A percentile compares a stretch with the other conserved stretches of the same genome.
phyloP scores from a whole-genome alignment of 2,797 vertebrate genomes.

The Poecilia velifera region DNA sequence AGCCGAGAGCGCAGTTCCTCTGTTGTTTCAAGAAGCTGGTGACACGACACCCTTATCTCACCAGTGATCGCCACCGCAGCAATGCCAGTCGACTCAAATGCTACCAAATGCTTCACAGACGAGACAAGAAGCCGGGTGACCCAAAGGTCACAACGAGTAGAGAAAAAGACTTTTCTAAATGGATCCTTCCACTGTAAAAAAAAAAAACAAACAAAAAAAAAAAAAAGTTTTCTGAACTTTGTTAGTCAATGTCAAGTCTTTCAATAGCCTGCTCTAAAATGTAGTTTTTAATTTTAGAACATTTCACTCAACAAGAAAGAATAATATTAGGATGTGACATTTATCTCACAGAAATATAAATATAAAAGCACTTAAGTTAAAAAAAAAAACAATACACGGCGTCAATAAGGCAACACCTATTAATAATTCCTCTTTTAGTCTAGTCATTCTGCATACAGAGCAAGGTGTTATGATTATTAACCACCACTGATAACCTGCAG shows the following conservation, averaged over 20 bases:
- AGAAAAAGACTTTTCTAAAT: constrained; percentile 1
- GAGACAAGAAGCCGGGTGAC: constrained; percentile 35
- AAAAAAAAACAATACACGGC: no score
- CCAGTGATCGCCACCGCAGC: constrained; percentile 6
- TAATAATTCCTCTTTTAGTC: no score
- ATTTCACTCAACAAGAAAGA: not conserved
- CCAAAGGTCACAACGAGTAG: constrained; percentile 33
- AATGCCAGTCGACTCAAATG: not conserved
- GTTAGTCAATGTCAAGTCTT: not conserved
- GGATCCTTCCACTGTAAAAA: not conserved
- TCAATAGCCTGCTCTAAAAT: not conserved
- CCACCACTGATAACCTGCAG: not conserved
- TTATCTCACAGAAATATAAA: no score
- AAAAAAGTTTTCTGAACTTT: not conserved
- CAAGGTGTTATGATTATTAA: no score
- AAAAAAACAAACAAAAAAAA: not conserved
- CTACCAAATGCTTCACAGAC: not conserved
- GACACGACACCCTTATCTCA: constrained; percentile 34
- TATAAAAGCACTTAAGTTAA: no score
- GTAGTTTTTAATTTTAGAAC: no score
- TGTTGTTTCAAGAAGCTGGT: constrained; percentile 25
- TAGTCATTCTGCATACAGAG: no score
- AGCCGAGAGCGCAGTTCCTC: constrained; percentile 44
- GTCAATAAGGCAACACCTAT: no score
- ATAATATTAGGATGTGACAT: not conserved